Conservation (phyloP, 2,113 vertebrate species). For the Candoia aspera region DNA sequence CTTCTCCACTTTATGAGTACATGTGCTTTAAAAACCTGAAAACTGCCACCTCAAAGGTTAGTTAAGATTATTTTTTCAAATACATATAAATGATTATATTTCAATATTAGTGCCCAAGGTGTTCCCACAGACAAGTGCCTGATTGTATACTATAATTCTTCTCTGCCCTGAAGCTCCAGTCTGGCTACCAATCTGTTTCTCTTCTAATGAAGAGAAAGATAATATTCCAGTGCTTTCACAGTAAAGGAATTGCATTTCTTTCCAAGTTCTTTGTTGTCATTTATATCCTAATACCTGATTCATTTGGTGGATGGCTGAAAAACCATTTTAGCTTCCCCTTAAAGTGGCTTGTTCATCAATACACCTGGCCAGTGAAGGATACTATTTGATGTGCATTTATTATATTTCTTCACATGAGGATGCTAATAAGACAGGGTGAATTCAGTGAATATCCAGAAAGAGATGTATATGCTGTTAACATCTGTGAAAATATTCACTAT, state of each 20-base stretch:
- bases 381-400: not conserved
- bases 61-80: slow-evolving; percentile 8
- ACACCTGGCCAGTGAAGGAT: not conserved
- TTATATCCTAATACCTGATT: slow-evolving; percentile 6
- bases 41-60: not conserved
- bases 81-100: not conserved
- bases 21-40: not conserved
- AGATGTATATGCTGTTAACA: not conserved
- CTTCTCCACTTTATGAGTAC: not conserved
- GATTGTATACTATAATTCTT: slow-evolving; percentile 21
- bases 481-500: not conserved
- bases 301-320: not conserved
- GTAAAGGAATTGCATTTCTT: not conserved
- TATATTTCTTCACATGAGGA: not conserved
- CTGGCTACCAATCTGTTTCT: not conserved
- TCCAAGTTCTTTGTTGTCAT: not conserved
- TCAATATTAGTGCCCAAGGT: slow-evolving; percentile 24
- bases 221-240: not conserved
- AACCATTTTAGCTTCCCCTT: not conserved
- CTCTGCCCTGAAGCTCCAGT: slow-evolving; percentile 8
- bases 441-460: not conserved
- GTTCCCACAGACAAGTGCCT: slow-evolving; percentile 17
- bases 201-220: slow-evolving; percentile 19
- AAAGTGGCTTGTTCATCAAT: not conserved
- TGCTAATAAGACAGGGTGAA: not conserved